Percentiles rank a stretch among this genome's conserved stretches.
Evolutionary conservation across 2,113 vertebrate species (phyloP).

Genomic region (Podilymbus podiceps): DNA sequence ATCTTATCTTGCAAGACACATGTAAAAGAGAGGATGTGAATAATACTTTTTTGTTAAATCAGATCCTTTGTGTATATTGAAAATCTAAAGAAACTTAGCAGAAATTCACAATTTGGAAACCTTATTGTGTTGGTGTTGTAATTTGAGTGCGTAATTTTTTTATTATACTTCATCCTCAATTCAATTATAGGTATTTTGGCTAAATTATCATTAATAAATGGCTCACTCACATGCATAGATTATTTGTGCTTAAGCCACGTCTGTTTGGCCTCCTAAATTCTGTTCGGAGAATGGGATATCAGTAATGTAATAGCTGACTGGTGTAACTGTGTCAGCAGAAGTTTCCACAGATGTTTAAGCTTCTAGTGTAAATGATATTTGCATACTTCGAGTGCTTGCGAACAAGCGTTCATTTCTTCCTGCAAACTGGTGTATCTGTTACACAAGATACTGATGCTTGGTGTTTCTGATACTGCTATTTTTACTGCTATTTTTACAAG

Average conservation of each 20-base stretch:
- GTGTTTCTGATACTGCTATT: background rate
- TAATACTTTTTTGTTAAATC: background rate
- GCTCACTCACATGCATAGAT: background rate
- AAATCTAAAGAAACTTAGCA: background rate
- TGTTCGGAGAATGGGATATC: background rate
- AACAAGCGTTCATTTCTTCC: background rate
- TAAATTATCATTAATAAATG: background rate
- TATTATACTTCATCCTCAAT: background rate
- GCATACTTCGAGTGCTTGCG: background rate
- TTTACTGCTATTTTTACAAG: background rate
- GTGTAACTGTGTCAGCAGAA: background rate
- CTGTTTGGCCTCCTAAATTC: background rate
- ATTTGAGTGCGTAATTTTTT: rapidly evolving
- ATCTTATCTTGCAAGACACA: background rate
- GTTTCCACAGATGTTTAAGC: background rate
- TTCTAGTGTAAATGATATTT: background rate
- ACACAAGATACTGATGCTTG: background rate
- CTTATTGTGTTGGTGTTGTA: background rate
- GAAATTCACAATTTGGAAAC: background rate
- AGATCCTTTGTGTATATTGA: background rate
- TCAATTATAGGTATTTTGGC: background rate
- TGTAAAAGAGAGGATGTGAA: background rate
- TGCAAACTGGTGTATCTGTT: background rate
- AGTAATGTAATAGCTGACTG: background rate
- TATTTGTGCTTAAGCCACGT: background rate